phyloP scores from a whole-genome alignment of 2,113 vertebrate genomes.

The Thalassarche chlororhynchos region DNA sequence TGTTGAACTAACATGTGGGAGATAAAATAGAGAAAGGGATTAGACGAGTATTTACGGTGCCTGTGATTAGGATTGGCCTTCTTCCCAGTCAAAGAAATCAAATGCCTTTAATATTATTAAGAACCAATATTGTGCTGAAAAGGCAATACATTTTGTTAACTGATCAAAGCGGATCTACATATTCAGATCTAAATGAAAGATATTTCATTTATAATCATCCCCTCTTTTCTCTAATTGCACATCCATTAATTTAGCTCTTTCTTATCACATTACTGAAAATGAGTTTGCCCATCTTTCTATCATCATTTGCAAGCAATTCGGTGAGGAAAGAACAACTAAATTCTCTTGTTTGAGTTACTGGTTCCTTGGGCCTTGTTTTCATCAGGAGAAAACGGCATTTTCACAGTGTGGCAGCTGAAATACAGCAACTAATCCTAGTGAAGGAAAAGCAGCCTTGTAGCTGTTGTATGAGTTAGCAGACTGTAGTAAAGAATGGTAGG shows the following conservation, averaged over 20 bases:
- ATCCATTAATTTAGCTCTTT: not conserved
- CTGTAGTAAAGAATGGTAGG: not conserved
- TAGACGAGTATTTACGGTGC: not conserved
- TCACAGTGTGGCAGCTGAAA: not conserved
- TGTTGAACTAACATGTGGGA: not conserved
- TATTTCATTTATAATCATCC: not conserved
- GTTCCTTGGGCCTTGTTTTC: not conserved
- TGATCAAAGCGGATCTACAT: not conserved
- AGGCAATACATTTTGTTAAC: not conserved
- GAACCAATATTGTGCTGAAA: not conserved
- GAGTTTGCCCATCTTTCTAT: not conserved
- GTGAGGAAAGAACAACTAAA: not conserved
- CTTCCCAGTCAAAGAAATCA: conserved; percentile 6
- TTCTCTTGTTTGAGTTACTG: not conserved
- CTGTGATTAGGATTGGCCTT: not conserved
- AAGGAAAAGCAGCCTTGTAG: not conserved
- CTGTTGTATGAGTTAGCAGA: not conserved
- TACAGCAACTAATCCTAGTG: not conserved
- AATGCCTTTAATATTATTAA: not conserved
- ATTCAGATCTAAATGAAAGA: conserved; percentile 12
- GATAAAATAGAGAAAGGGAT: not conserved
- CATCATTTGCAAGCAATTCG: not conserved
- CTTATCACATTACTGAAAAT: conserved; percentile 12
- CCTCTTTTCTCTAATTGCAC: not conserved
- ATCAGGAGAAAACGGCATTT: not conserved